Evolutionary conservation across 2,113 vertebrate genomes (phyloP).

Genomic region (Hippoglossus stenolepis): DNA sequence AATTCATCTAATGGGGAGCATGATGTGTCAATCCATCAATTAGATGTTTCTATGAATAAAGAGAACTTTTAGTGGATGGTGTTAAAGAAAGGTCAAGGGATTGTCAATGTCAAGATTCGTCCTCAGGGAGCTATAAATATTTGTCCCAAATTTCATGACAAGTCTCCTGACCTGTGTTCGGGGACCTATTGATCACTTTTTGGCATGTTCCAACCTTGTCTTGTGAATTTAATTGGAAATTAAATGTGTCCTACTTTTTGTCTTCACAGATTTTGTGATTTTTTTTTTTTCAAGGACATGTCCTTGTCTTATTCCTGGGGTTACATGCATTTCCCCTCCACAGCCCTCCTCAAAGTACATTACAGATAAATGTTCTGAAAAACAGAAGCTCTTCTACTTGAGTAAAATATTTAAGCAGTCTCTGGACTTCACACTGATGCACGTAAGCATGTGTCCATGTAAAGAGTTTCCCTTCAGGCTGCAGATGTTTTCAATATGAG

Average conservation of each 20-base stretch:
- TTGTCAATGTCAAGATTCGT: too few species aligned
- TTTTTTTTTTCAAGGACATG: not conserved
- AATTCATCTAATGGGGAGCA: too few species aligned
- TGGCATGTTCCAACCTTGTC: not conserved
- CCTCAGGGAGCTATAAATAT: too few species aligned
- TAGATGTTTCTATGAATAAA: too few species aligned
- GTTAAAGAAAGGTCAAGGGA: too few species aligned
- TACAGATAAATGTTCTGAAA: not conserved
- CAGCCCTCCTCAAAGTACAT: not conserved
- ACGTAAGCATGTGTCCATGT: not conserved
- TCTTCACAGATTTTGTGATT: too few species aligned
- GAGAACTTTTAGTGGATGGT: too few species aligned
- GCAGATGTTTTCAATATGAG: conserved; percentile 13
- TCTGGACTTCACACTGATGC: not conserved
- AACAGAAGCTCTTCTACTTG: not conserved
- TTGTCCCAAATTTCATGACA: too few species aligned
- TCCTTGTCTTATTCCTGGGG: not conserved
- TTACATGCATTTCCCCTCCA: not conserved
- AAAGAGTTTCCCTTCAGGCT: not conserved
- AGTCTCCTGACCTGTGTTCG: too few species aligned
- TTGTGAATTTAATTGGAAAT: too few species aligned
- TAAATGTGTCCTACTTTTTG: too few species aligned
- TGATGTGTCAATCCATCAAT: too few species aligned
- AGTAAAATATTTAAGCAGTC: not conserved
- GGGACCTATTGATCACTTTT: not conserved